Evolutionary conservation across 2,113 vertebrate genomes (phyloP).

Genomic region (Grantiella picta): DNA sequence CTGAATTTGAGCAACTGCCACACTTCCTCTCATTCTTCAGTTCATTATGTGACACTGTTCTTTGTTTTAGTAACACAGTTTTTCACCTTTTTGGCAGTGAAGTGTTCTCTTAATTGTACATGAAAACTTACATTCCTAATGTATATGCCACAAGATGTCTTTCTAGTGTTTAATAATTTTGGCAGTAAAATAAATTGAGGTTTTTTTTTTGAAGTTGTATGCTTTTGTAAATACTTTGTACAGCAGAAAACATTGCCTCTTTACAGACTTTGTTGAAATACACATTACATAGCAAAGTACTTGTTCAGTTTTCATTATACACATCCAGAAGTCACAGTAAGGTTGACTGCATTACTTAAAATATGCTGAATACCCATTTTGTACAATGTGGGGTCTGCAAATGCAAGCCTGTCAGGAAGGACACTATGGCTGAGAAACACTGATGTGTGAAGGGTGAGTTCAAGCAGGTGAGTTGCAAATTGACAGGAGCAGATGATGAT

Average conservation of each 20-base stretch:
- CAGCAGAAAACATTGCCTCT: not conserved
- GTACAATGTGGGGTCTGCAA: accelerated
- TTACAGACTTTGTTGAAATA: conserved; percentile 25
- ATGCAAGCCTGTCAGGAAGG: not conserved
- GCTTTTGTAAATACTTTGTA: conserved; percentile 32
- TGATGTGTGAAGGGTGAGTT: not conserved
- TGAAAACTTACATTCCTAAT: conserved; percentile 64
- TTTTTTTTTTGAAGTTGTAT: conserved; percentile 38
- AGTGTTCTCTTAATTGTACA: conserved; percentile 42
- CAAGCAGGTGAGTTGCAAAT: not conserved
- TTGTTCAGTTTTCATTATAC: not conserved
- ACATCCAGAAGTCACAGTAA: not conserved
- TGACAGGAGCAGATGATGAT: not conserved
- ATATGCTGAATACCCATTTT: not conserved
- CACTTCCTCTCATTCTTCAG: not conserved
- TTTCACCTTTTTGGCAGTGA: conserved; percentile 52
- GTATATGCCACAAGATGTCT: conserved; percentile 11
- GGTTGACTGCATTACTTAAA: not conserved
- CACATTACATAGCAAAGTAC: not conserved
- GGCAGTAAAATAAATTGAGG: conserved; percentile 60
- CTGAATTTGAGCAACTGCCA: not conserved
- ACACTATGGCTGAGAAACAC: not conserved
- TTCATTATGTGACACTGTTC: not conserved
- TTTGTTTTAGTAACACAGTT: not conserved
- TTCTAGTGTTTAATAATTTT: conserved; percentile 52